phyloP scores from a whole-genome alignment of 2,113 vertebrate genomes.

The Takifugu flavidus region DNA sequence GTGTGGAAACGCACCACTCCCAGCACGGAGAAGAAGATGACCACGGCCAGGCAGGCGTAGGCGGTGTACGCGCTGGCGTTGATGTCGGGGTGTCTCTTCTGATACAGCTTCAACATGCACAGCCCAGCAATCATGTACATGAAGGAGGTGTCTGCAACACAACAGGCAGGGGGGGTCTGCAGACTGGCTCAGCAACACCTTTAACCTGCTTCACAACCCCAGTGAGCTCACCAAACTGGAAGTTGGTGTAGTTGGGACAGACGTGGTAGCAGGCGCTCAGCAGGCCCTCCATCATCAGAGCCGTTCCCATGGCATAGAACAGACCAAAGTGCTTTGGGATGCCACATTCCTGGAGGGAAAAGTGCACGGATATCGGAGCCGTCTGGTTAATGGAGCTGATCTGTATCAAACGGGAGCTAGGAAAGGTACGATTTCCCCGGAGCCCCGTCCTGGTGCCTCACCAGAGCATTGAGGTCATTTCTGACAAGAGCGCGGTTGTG shows the following conservation, averaged over 20 bases:
- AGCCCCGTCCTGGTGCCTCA: constrained; percentile 55
- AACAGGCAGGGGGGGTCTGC: neutral
- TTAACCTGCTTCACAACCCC: neutral
- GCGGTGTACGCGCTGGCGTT: constrained; percentile 96
- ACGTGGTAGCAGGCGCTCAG: constrained; percentile 98
- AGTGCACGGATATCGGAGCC: neutral
- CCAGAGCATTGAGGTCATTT: constrained; percentile 79
- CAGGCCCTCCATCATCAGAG: constrained; percentile 98
- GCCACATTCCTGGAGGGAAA: constrained; percentile 83
- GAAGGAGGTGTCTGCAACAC: constrained; percentile 87
- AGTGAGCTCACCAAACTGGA: constrained; percentile 86
- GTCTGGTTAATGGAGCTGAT: neutral
- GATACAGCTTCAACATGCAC: constrained; percentile 96
- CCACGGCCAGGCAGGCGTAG: constrained; percentile 89
- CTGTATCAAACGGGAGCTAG: neutral
- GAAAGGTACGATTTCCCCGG: neutral
- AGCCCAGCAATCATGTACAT: constrained; percentile 99
- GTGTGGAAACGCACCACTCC: constrained; percentile 83
- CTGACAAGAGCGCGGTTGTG: constrained; percentile 85
- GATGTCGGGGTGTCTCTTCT: constrained; percentile 97
- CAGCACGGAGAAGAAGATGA: constrained; percentile 97
- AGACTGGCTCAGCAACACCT: too few relatives aligned
- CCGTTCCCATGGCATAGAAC: constrained; percentile 96
- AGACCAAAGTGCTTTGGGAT: constrained; percentile 97
- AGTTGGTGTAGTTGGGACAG: constrained; percentile 98